phyloP scores from a whole-genome alignment of 2,888 invertebrate species.

The Heliothis peltigera region DNA sequence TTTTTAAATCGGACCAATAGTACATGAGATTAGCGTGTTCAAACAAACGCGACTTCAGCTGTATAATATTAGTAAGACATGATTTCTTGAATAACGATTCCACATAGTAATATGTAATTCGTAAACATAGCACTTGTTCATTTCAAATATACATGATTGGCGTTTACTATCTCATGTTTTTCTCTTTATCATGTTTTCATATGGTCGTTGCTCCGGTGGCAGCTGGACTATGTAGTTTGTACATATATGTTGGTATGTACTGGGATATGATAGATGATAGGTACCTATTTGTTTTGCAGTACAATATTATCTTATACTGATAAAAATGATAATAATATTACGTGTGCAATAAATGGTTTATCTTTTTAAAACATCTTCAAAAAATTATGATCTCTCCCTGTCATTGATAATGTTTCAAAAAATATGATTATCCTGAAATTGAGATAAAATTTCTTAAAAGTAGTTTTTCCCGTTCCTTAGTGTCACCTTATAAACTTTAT shows the following conservation, averaged over 20 bases:
- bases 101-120: too few relatives aligned
- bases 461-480: not conserved
- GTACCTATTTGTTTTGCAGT: not conserved
- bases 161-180: conserved; percentile 15
- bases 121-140: not conserved
- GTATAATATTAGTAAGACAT: too few relatives aligned
- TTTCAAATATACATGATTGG: not conserved
- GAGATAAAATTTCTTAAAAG: not conserved
- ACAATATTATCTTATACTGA: not conserved
- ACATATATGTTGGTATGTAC: not conserved
- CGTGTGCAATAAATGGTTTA: not conserved
- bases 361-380: conserved; percentile 1
- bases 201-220: conserved; percentile 54
- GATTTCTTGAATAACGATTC: not conserved
- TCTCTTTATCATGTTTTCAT: conserved; percentile 40
- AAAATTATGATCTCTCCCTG: not conserved
- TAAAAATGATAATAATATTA: not conserved
- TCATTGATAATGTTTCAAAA: conserved; percentile 3
- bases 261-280: not conserved
- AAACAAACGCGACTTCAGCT: too few relatives aligned
- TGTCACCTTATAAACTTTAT: conserved; percentile 3
- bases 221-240: not conserved
- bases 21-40: too few relatives aligned
- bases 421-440: not conserved
- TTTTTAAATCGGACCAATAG: too few relatives aligned